Conservation (phyloP, 2,888 invertebrate species). For the Hololepta plana region DNA sequence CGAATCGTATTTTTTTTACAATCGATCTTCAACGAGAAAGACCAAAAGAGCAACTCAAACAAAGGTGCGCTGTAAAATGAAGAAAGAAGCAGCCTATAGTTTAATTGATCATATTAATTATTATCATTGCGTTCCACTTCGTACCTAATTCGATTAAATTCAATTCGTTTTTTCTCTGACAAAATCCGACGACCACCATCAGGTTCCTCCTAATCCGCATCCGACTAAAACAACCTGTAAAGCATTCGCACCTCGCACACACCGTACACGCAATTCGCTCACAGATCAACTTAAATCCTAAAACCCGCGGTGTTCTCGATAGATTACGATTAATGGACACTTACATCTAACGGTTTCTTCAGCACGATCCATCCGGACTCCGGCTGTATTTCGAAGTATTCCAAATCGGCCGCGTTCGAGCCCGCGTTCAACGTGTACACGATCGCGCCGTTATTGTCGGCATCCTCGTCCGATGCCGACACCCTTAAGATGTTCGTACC, state of each 20-base stretch:
- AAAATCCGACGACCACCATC: too few species aligned
- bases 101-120: too few species aligned
- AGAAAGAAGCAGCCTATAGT: constrained; percentile 43
- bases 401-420: constrained; percentile 73
- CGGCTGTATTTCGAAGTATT: constrained; percentile 92
- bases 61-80: constrained; percentile 53
- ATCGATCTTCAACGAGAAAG: too few species aligned
- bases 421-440: constrained; percentile 81
- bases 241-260: too few species aligned
- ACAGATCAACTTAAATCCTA: too few species aligned
- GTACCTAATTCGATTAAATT: constrained; percentile 17
- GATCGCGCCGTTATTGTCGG: constrained; percentile 91
- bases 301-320: too few species aligned
- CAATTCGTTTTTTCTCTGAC: too few species aligned
- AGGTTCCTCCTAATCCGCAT: too few species aligned
- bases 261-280: too few species aligned
- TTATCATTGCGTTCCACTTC: constrained; percentile 18
- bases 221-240: too few species aligned
- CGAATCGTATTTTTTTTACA: too few species aligned
- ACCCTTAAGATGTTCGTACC: constrained; percentile 88
- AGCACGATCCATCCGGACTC: constrained; percentile 95
- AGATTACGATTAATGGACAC: too few species aligned
- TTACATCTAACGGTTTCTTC: constrained; percentile 91
- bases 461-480: constrained; percentile 93
- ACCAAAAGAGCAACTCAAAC: constrained; percentile 46